phyloP scores from a whole-genome alignment of 1,140 invertebrate genomes.

The Zaprionus taronus region DNA sequence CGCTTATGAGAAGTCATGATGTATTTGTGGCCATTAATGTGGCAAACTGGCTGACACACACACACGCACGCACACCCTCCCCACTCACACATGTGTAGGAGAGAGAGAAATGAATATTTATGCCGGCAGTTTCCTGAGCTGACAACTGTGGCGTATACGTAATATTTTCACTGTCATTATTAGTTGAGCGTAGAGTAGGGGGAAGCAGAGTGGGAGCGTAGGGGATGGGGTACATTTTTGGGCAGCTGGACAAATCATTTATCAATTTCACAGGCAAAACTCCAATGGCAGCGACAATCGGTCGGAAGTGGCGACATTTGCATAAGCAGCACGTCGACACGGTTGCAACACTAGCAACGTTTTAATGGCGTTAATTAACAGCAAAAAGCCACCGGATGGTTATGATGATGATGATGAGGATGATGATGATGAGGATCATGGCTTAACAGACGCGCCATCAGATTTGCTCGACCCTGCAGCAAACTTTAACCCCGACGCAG shows the following conservation, averaged over 20 bases:
- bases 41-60: constrained; percentile 63
- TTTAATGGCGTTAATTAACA: constrained; percentile 66
- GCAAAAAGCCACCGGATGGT: constrained; percentile 8
- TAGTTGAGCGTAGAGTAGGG: constrained; percentile 37
- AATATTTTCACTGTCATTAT: constrained; percentile 75
- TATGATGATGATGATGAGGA: background rate
- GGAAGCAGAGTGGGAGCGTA: background rate
- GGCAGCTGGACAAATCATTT: constrained; percentile 59
- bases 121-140: constrained; percentile 55
- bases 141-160: constrained; percentile 70
- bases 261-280: constrained; percentile 56
- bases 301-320: constrained; percentile 29
- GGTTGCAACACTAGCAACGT: constrained; percentile 21
- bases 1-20: constrained; percentile 80
- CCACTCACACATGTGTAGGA: constrained; percentile 31
- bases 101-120: constrained; percentile 76
- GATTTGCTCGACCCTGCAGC: constrained; percentile 49
- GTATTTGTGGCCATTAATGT: constrained; percentile 80
- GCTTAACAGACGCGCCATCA: constrained; percentile 8
- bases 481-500: constrained; percentile 65
- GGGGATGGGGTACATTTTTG: constrained; percentile 31
- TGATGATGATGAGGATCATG: background rate
- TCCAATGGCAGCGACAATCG: constrained; percentile 31
- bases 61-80: constrained; percentile 18
- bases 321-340: constrained; percentile 36